phyloP scores from a whole-genome alignment of 1,140 invertebrate genomes.

The Trichonephila clavata region DNA sequence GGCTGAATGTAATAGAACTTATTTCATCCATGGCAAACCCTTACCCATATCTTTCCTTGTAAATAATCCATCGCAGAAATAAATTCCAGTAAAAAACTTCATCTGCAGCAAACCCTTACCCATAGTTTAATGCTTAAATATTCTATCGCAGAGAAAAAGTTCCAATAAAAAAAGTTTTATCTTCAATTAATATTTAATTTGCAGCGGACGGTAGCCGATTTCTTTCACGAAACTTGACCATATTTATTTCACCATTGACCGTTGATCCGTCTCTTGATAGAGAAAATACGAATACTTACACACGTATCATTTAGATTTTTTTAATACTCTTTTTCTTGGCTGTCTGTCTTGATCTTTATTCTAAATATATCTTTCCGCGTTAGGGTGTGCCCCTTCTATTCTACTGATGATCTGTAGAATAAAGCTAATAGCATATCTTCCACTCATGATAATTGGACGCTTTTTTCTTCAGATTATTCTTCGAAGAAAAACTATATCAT shows the following conservation, averaged over 20 bases:
- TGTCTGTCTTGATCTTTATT: constrained; percentile 9
- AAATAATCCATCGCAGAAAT: neutral
- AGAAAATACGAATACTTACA: neutral
- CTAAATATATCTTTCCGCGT: constrained; percentile 46
- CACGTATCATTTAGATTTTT: neutral
- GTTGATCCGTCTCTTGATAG: neutral
- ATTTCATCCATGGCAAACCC: too few relatives aligned
- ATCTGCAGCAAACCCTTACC: too few relatives aligned
- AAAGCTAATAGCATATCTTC: constrained; percentile 53
- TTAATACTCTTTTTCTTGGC: constrained; percentile 6
- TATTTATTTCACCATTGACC: neutral
- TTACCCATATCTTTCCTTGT: neutral
- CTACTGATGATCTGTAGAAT: neutral
- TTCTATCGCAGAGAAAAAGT: neutral
- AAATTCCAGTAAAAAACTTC: neutral
- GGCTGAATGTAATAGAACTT: too few relatives aligned
- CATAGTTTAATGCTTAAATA: neutral
- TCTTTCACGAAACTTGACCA: neutral
- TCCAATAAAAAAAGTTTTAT: neutral
- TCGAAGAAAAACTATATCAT: neutral
- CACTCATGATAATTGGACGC: constrained; percentile 63
- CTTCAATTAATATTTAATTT: constrained; percentile 7
- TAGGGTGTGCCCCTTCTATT: constrained; percentile 30
- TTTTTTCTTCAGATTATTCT: constrained; percentile 53
- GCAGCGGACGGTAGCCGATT: neutral